Percentiles rank a stretch among this genome's conserved stretches.
These are phyloP conservation scores for Agriotes lineatus DNA, from an alignment of 2,888 invertebrate genomes.

Conservation along the genomic window DNA sequence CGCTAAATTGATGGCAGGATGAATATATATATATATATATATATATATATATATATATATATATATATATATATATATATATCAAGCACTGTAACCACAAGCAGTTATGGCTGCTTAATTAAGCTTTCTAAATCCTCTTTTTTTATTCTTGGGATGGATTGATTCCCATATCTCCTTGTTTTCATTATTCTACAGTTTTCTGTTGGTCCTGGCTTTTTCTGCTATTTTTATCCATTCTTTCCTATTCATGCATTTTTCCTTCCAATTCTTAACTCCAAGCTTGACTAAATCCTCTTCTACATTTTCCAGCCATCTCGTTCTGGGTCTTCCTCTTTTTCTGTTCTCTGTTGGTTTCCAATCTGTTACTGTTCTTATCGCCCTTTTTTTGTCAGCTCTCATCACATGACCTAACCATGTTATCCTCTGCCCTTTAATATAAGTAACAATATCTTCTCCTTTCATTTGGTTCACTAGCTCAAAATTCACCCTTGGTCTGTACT, in stretches of 20 bases:
- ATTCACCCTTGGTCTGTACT: conserved; percentile 7
- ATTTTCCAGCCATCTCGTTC: conserved; percentile 4
- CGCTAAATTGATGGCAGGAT: too few species aligned
- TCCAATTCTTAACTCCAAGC: background rate
- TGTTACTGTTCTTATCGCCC: background rate
- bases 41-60: too few species aligned
- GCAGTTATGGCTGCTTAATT: background rate
- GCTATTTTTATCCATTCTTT: conserved; percentile 5
- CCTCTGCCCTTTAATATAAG: conserved; percentile 1
- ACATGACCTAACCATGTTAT: conserved; percentile 17
- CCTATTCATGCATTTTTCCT: background rate
- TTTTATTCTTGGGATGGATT: conserved; percentile 1
- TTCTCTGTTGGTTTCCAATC: background rate
- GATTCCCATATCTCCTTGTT: background rate
- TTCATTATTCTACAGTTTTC: background rate
- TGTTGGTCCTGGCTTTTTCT: conserved; percentile 3
- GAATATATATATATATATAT: too few species aligned
- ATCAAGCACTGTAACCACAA: too few species aligned
- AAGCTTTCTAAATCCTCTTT: background rate
- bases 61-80: too few species aligned
- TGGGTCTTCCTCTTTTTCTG: conserved; percentile 8
- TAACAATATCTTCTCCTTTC: conserved; percentile 16
- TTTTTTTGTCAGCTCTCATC: conserved; percentile 5
- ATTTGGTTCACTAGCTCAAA: conserved; percentile 12
- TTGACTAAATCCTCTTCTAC: background rate